phyloP scores from a whole-genome alignment of 2,113 vertebrate genomes.

The Orientallactaga bullata region DNA sequence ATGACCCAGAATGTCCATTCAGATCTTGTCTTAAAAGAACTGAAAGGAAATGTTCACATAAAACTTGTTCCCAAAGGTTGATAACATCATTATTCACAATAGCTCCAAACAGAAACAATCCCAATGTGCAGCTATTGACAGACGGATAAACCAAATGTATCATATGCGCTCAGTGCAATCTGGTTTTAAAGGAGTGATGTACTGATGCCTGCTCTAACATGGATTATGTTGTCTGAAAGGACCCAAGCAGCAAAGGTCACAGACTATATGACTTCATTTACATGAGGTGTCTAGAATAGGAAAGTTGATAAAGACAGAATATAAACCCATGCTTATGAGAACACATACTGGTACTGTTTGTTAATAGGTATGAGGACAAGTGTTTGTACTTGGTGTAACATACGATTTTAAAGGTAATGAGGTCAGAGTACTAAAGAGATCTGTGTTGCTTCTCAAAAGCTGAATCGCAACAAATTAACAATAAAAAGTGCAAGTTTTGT shows the following conservation, averaged over 20 bases:
- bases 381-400: background rate
- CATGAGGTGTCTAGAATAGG: background rate
- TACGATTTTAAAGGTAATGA: background rate
- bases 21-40: background rate
- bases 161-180: background rate
- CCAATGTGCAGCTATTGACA: too few species aligned
- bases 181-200: background rate
- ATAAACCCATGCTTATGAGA: background rate
- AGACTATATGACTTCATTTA: background rate
- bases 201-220: background rate
- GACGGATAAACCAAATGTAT: background rate
- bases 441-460: background rate
- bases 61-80: background rate
- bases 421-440: background rate
- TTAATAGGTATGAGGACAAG: background rate
- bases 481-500: background rate
- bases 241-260: background rate
- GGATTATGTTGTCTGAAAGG: background rate
- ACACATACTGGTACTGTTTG: background rate
- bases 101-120: too few species aligned
- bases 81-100: too few species aligned
- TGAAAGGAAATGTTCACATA: background rate
- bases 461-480: background rate
- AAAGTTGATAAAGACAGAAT: background rate
- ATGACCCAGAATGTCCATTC: background rate